These are phyloP conservation scores for Polypedilum pembai DNA, from an alignment of 1,140 invertebrate species.

Conservation along the genomic window DNA sequence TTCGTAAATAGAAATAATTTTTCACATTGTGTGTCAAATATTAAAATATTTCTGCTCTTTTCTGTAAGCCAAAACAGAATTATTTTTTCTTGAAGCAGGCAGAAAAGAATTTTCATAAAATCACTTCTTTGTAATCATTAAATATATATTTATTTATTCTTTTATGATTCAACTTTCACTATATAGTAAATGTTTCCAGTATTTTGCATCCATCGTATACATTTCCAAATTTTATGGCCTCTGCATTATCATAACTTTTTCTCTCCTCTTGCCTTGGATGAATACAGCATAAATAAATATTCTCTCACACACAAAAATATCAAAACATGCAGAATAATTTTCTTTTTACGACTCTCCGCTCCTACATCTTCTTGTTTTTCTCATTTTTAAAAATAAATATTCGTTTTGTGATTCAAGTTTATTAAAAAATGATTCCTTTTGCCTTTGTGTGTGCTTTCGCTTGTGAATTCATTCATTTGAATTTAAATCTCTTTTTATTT, in stretches of 20 bases:
- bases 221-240: slow-evolving; percentile 4
- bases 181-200: not conserved
- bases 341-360: no score
- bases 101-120: not conserved
- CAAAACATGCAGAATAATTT: no score
- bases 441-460: no score
- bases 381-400: no score
- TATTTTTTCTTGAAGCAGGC: not conserved
- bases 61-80: not conserved
- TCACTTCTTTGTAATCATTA: not conserved
- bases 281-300: no score
- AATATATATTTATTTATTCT: not conserved
- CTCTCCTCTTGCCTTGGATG: not conserved
- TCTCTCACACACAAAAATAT: no score
- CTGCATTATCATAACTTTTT: slow-evolving; percentile 18
- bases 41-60: not conserved
- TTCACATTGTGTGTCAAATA: not conserved
- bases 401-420: no score
- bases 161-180: slow-evolving; percentile 18
- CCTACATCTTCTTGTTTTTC: no score
- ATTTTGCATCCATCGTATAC: not conserved
- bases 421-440: no score
- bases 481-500: no score
- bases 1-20: not conserved
- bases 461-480: no score